phyloP scores from a whole-genome alignment of 2,797 vertebrate genomes.

The Leucoraja ocellata region DNA sequence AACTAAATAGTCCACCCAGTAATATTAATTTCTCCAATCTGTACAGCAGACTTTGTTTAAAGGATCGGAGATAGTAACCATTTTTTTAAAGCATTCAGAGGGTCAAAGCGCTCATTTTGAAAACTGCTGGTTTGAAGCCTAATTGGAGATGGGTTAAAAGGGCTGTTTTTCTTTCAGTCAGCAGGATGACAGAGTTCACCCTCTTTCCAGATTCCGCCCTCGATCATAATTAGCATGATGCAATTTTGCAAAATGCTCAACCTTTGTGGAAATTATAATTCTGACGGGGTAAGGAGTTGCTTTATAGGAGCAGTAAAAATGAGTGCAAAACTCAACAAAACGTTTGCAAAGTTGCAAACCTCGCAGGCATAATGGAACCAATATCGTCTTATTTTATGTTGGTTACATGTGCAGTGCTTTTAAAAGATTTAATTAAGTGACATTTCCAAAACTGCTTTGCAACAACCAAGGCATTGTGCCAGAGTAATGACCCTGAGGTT shows the following conservation, averaged over 20 bases:
- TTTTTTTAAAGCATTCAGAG: too few species aligned
- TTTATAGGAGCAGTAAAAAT: background rate
- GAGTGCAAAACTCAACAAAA: background rate
- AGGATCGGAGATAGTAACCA: too few species aligned
- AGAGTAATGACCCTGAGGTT: background rate
- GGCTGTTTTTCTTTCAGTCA: background rate
- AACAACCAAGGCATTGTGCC: slow-evolving; percentile 26
- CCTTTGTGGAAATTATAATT: background rate
- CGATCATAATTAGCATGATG: background rate
- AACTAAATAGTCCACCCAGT: too few species aligned
- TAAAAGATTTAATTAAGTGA: slow-evolving; percentile 11
- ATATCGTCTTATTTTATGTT: background rate
- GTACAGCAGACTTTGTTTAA: too few species aligned
- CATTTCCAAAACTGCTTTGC: background rate
- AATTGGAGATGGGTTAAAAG: background rate
- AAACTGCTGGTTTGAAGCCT: background rate
- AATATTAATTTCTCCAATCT: too few species aligned
- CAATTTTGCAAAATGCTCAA: background rate
- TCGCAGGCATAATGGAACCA: background rate
- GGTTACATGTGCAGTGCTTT: background rate
- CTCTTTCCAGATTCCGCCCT: background rate
- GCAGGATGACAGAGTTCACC: background rate
- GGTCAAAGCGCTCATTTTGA: too few species aligned
- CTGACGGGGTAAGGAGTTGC: background rate
- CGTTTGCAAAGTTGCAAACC: background rate